Evolutionary conservation across 2,888 invertebrate genomes (phyloP), one percentile per base, ranked within the genome.

Genomic region (Magallana nippona): DNA sequence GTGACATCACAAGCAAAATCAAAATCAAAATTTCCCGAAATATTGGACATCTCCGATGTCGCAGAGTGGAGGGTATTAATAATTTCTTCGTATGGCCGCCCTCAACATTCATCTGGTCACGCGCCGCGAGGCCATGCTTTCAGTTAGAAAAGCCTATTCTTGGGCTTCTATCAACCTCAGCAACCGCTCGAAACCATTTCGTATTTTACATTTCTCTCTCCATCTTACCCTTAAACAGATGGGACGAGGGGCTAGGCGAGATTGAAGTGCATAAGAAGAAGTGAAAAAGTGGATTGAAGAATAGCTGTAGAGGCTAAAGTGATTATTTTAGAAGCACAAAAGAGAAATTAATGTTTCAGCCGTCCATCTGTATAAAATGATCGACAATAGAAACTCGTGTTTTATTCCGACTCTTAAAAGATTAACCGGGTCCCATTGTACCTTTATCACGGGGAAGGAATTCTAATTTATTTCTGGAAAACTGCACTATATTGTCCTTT

Each of bases 311-410:
- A 22, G 32, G 22, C 22, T 27, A 71, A 71, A 32, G 71, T 71
- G 71, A 71, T 71, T 71, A 71, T 71, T 27, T 71, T 71, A 27
- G 27, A 71, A 71, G 22, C 71, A 71, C 71, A 71, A 71, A 79
- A 27, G 79, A 79, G 79, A 57, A 79, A 79, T 79, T 79, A 79
- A 79, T 79, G 79, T 79, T 79, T 57, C 79, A 57, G 13, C 17
- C 27, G 15, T 79, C 79, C 79, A 79, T 58, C 79, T 79, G 79
- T 78, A 57, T 13, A 10, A 57, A 79, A 27, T 8, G 27, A 79
- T 57, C 27, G 11, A 71, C 71, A 71, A 71, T 71, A 71, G 71
- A 71, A 71, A 19, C 15, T 71, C 71, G 71, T 71, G 71, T 71
- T 71, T 71, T 71, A 71, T 71, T 71, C 71, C 32, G 27, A 22